A percentile compares a stretch with the other conserved stretches of the same genome.
These are phyloP conservation scores for Clivina fossor DNA, from an alignment of 2,888 invertebrate species.

Conservation along the genomic window DNA sequence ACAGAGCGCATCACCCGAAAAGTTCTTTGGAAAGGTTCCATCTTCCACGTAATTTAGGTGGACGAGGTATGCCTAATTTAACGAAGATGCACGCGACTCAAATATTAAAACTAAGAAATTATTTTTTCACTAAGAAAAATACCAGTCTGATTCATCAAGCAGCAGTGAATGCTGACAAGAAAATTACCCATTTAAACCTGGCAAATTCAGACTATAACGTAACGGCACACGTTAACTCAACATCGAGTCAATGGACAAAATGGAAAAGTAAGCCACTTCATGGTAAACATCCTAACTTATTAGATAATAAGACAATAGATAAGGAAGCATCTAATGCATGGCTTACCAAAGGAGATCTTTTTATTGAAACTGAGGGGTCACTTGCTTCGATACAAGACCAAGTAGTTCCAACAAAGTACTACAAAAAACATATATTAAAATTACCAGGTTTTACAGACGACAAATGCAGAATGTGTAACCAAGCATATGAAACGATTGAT, in stretches of 20 bases:
- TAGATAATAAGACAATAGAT: slow-evolving; percentile 25
- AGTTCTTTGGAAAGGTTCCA: slow-evolving; percentile 2
- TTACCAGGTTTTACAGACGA: slow-evolving; percentile 12
- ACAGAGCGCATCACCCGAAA: not conserved
- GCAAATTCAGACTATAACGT: too few relatives aligned
- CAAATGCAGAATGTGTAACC: slow-evolving; percentile 36
- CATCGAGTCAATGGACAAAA: slow-evolving; percentile 8
- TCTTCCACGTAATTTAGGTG: not conserved
- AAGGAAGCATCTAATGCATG: slow-evolving; percentile 23
- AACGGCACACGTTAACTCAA: not conserved
- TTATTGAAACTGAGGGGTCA: slow-evolving; percentile 37
- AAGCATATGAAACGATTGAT: slow-evolving; percentile 30
- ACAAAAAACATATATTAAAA: slow-evolving; percentile 32
- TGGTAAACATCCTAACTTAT: too few relatives aligned
- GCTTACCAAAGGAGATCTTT: slow-evolving; percentile 33
- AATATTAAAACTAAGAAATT: too few relatives aligned
- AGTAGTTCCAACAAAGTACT: slow-evolving; percentile 32
- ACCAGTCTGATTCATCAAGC: not conserved
- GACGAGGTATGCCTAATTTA: slow-evolving; percentile 14
- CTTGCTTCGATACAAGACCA: slow-evolving; percentile 35
- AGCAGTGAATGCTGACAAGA: not conserved
- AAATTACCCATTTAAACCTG: not conserved
- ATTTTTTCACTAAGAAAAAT: not conserved
- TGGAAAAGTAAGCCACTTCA: slow-evolving; percentile 32
- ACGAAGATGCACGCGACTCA: too few relatives aligned